phyloP scores from a whole-genome alignment of 1,140 invertebrate species.

The Streblospio benedicti region DNA sequence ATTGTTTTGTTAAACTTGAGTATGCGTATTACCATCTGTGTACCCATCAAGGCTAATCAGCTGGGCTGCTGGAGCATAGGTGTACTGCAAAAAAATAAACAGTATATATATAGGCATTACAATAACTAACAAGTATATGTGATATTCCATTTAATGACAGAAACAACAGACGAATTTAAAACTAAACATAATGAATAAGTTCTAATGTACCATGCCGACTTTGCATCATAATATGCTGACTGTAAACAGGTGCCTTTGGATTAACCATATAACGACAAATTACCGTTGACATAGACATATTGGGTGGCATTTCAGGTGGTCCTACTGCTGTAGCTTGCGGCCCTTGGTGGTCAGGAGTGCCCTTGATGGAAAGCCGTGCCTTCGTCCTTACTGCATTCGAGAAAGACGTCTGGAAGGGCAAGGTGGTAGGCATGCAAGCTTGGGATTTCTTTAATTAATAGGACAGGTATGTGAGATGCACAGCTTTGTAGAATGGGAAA shows the following conservation, averaged over 20 bases:
- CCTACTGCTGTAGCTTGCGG: constrained; percentile 14
- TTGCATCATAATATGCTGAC: too few relatives aligned
- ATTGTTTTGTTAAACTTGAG: constrained; percentile 15
- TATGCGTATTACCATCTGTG: constrained; percentile 12
- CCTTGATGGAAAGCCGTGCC: constrained; percentile 14
- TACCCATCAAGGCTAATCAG: constrained; percentile 13
- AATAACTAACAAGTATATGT: too few relatives aligned
- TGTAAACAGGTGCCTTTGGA: neutral
- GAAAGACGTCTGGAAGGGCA: constrained; percentile 16
- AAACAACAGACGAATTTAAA: too few relatives aligned
- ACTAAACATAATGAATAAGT: too few relatives aligned
- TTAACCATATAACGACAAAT: neutral
- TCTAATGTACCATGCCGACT: too few relatives aligned
- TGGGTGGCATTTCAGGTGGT: constrained; percentile 11
- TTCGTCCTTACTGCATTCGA: constrained; percentile 15
- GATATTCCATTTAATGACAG: too few relatives aligned
- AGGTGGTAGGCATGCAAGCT: too few relatives aligned
- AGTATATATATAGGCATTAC: too few relatives aligned
- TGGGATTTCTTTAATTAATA: too few relatives aligned
- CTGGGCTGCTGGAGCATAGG: constrained; percentile 14
- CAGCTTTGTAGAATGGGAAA: too few relatives aligned
- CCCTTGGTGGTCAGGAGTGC: constrained; percentile 15
- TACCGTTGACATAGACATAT: constrained; percentile 17
- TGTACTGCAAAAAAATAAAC: constrained; percentile 5
- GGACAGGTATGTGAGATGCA: too few relatives aligned